Evolutionary conservation across 2,797 vertebrate genomes (phyloP).

Genomic region (Benthosema pterotum): DNA sequence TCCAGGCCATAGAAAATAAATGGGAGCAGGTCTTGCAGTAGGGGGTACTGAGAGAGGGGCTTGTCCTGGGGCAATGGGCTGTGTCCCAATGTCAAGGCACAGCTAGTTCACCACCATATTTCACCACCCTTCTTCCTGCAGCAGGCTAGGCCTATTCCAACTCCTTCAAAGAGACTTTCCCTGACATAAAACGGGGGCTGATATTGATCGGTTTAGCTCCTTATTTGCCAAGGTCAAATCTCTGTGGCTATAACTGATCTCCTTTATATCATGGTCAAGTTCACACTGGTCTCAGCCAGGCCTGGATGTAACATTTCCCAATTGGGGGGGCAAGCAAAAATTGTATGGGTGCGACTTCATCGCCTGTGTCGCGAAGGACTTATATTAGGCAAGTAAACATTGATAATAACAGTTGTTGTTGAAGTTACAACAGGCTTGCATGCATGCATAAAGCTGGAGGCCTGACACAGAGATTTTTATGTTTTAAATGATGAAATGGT

Average conservation of each 20-base stretch:
- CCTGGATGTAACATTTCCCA: no score
- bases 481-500: no score
- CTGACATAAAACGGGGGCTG: constrained; percentile 12
- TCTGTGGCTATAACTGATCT: constrained; percentile 3
- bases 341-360: no score
- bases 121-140: constrained; percentile 7
- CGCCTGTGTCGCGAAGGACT: no score
- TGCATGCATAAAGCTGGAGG: no score
- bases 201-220: constrained; percentile 20
- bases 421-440: no score
- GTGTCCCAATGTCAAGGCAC: constrained; percentile 26
- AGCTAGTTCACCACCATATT: constrained; percentile 15
- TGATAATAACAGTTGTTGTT: no score
- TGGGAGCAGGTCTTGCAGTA: constrained; percentile 14
- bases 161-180: constrained; percentile 4
- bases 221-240: constrained; percentile 14
- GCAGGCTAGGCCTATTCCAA: not conserved
- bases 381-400: no score
- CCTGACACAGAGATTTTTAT: no score
- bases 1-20: constrained; percentile 40
- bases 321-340: no score
- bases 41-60: constrained; percentile 16
- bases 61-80: constrained; percentile 42
- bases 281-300: constrained; percentile 15
- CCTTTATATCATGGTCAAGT: not conserved